A percentile compares a stretch with the other conserved stretches of the same genome.
Evolutionary conservation across 2,888 invertebrate genomes (phyloP).

Genomic region (Cephus pulcher): DNA sequence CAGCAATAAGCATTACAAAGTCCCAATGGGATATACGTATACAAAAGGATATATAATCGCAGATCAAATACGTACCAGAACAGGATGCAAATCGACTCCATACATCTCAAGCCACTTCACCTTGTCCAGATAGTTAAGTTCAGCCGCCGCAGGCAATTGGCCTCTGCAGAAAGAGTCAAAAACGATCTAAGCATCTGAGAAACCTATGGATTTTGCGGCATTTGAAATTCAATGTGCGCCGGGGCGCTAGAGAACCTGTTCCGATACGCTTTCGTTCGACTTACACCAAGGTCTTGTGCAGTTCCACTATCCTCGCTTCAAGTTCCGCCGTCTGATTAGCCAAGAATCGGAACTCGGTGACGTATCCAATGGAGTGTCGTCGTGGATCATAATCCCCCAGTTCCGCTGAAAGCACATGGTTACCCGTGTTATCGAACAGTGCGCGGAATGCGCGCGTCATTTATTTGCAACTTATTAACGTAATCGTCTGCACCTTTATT

Average conservation of each 20-base stretch:
- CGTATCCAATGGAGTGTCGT: slow-evolving; percentile 89
- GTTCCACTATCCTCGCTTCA: slow-evolving; percentile 86
- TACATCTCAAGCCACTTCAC: slow-evolving; percentile 99
- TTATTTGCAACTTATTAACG: slow-evolving; percentile 32
- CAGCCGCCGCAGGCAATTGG: slow-evolving; percentile 90
- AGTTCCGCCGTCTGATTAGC: slow-evolving; percentile 93
- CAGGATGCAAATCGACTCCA: slow-evolving; percentile 96
- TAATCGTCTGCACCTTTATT: slow-evolving; percentile 25
- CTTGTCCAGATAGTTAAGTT: slow-evolving; percentile 95
- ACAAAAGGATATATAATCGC: slow-evolving; percentile 3
- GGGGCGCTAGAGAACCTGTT: background rate
- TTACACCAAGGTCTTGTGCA: slow-evolving; percentile 90
- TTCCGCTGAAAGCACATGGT: slow-evolving; percentile 78
- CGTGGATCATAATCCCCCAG: slow-evolving; percentile 93
- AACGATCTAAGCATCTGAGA: background rate
- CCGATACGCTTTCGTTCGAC: slow-evolving; percentile 51
- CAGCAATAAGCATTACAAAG: slow-evolving; percentile 7
- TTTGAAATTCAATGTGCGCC: slow-evolving; percentile 1
- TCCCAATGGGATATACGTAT: background rate
- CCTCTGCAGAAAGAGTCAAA: slow-evolving; percentile 72
- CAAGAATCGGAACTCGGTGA: slow-evolving; percentile 93
- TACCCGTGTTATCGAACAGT: slow-evolving; percentile 8
- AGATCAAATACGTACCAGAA: slow-evolving; percentile 77
- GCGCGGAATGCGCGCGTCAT: slow-evolving; percentile 17
- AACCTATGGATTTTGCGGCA: background rate